Evolutionary conservation across 2,113 vertebrate genomes (phyloP).

Genomic region (Sarotherodon lohbergeri): DNA sequence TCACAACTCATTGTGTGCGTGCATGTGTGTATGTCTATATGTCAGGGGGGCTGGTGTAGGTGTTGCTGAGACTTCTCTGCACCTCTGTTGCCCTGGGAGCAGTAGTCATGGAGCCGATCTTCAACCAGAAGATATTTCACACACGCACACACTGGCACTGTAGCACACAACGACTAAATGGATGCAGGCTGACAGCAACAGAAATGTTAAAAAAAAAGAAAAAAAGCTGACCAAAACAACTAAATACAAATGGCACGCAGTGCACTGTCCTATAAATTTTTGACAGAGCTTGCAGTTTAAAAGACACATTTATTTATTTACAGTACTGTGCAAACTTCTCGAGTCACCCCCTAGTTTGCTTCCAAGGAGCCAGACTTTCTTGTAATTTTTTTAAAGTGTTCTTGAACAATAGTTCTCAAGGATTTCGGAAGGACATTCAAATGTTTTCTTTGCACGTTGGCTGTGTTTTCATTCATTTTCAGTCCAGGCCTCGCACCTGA

Average conservation of each 20-base stretch:
- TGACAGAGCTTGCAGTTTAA: neutral
- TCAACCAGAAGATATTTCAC: slow-evolving; percentile 50
- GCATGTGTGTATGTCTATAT: neutral
- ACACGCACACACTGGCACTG: neutral
- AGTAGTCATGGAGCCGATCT: slow-evolving; percentile 54
- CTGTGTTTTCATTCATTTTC: neutral
- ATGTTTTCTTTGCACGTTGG: neutral
- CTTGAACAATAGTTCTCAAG: neutral
- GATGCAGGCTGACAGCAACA: neutral
- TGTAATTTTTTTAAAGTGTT: neutral
- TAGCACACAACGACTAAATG: neutral
- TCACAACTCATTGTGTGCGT: neutral
- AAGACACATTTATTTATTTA: neutral
- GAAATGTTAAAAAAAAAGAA: neutral
- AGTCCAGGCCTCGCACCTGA: neutral
- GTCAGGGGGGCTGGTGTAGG: neutral
- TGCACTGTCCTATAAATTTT: neutral
- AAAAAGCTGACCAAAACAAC: neutral
- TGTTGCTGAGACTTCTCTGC: slow-evolving; percentile 18
- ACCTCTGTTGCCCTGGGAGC: slow-evolving; percentile 63
- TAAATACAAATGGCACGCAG: neutral
- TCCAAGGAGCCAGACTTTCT: neutral
- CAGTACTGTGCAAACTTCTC: neutral
- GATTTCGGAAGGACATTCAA: neutral
- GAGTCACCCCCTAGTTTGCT: neutral